These are phyloP conservation scores for Turritopsis dohrnii DNA, from an alignment of 30 jellyfish, hydroid and myxozoan genomes.

Conservation along the genomic window DNA sequence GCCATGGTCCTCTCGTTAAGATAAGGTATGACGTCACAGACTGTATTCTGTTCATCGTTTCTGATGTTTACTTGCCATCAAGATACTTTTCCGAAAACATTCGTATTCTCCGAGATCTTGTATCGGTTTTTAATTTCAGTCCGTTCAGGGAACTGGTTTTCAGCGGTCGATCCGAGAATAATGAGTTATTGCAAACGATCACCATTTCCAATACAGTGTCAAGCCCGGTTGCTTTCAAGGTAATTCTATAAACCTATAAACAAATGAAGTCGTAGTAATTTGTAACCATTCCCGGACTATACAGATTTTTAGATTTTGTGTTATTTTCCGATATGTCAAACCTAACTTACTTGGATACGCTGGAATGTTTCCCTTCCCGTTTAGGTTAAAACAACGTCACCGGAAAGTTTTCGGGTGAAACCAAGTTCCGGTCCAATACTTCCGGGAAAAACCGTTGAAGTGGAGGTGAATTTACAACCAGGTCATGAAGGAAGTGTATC, in stretches of 20 bases:
- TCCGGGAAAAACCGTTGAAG: conserved; percentile 68
- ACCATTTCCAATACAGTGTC: conserved; percentile 78
- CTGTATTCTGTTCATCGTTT: too few relatives aligned
- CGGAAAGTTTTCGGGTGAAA: conserved; percentile 93
- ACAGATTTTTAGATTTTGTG: too few relatives aligned
- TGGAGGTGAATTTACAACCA: conserved; percentile 73
- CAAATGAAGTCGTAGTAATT: too few relatives aligned
- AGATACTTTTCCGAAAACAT: not conserved
- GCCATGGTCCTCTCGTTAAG: conserved; percentile 80
- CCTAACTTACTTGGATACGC: not conserved
- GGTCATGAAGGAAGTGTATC: conserved; percentile 64
- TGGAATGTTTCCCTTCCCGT: not conserved
- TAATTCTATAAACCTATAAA: not conserved
- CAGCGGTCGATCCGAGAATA: conserved; percentile 66
- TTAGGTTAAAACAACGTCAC: conserved; percentile 96
- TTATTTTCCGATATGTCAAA: not conserved
- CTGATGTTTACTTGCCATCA: too few relatives aligned
- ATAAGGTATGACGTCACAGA: conserved; percentile 47
- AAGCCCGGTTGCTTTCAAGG: conserved; percentile 85
- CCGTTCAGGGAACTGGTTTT: conserved; percentile 90
- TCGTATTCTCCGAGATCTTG: too few relatives aligned
- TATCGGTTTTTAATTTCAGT: conserved; percentile 35
- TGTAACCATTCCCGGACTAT: not conserved
- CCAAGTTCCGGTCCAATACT: conserved; percentile 97
- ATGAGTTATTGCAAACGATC: conserved; percentile 65